Evolutionary conservation across 2,113 vertebrate species (phyloP), one percentile per base, ranked within the genome.

Genomic region (Bubo blakistoni): DNA sequence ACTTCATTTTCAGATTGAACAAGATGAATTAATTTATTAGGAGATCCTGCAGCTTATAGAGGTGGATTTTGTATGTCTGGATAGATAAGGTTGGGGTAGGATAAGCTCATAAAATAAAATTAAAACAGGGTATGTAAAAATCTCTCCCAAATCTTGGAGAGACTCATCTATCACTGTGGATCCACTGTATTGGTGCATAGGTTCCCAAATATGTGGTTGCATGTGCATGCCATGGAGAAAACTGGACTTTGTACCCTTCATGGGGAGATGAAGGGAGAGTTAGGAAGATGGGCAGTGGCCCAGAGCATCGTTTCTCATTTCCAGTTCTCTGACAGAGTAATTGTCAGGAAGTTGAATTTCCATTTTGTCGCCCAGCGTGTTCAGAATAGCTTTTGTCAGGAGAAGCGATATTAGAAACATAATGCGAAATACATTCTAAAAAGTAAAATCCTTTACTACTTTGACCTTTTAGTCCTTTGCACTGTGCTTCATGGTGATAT

Each of bases 331-430:
- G 69, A 77, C 20, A n/a, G 51, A 91, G 51, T 36, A 90, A 42
- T 74, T 86, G 76, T 83, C 51, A 70, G 72, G 59, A 85, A 18
- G 42, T 5, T 58, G 57, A 44, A 78, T 74, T 95, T 90, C 59
- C 58, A 10, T 84, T 86, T 87, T 47, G 59, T 84, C 8, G 1
- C 63, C 15, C 10, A 9, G 29, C 40, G 42, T 67, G 80, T 54
- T 88, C 59, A 73, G 34, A 92, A 86, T 32, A 91, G 27, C 25
- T 93, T 70, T 78, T 78, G 46, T 94, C 44, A 55, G 42, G 36
- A 88, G 81, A 92, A 91, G 63, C 11, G 62, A 24, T 84, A 63
- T 78, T 83, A 90, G 86, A 87, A 92, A 84, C 84, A 47, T 24
- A 84, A 92, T 25, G n/a, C 3, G 10, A 92, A 95, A 89, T 40